Conservation (phyloP, 2,888 invertebrate genomes). For the Spodoptera picta region DNA sequence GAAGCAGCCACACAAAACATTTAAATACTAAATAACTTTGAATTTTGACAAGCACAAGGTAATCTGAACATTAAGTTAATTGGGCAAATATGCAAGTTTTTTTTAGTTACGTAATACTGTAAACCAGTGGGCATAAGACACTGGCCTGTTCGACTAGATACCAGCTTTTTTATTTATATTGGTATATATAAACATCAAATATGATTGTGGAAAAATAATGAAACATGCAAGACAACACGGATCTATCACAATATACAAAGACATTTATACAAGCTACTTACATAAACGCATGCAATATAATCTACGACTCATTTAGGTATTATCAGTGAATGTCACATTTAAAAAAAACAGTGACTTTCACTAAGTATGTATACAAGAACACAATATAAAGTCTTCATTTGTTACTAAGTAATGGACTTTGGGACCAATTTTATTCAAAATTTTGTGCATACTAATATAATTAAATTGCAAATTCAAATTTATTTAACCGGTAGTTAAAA, state of each 20-base stretch:
- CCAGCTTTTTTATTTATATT: conserved; percentile 1
- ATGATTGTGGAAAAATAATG: conserved; percentile 55
- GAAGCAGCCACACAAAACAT: conserved; percentile 25
- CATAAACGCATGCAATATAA: conserved; percentile 46
- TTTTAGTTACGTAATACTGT: not conserved
- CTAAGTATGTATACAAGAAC: conserved; percentile 20
- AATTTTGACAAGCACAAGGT: conserved; percentile 18
- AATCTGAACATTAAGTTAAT: conserved; percentile 13
- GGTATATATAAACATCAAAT: conserved; percentile 14
- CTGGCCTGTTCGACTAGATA: not conserved
- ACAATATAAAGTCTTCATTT: conserved; percentile 13
- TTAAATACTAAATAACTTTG: conserved; percentile 6
- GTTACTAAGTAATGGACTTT: not conserved
- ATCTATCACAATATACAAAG: conserved; percentile 39
- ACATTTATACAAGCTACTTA: conserved; percentile 39
- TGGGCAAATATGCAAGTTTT: conserved; percentile 12
- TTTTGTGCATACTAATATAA: not conserved
- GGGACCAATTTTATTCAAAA: not conserved
- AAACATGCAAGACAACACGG: conserved; percentile 55
- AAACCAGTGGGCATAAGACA: not conserved
- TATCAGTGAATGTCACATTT: conserved; percentile 20
- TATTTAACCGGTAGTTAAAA: too few relatives aligned
- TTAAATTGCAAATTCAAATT: too few relatives aligned
- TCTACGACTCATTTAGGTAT: conserved; percentile 26
- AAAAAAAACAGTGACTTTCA: conserved; percentile 10